Evolutionary conservation across 2,888 invertebrate species (phyloP).

Genomic region (Lithosia quadra): DNA sequence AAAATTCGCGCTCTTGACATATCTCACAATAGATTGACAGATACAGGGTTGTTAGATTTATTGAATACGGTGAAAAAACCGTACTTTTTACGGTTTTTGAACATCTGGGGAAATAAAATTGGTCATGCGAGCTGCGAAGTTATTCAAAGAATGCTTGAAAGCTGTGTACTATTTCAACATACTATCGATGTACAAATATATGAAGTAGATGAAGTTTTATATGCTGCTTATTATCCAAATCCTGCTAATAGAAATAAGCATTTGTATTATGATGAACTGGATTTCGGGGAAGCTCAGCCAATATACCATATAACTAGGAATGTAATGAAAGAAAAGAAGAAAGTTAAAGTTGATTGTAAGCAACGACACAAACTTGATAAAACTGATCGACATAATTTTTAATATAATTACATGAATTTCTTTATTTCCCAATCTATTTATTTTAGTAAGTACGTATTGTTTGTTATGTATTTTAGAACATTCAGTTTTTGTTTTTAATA

Average conservation of each 20-base stretch:
- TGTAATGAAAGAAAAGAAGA: constrained; percentile 56
- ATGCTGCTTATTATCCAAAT: constrained; percentile 77
- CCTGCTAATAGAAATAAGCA: constrained; percentile 83
- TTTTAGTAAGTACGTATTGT: neutral
- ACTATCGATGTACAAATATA: constrained; percentile 75
- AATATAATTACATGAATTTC: constrained; percentile 22
- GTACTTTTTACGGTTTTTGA: constrained; percentile 70
- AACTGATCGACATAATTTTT: constrained; percentile 63
- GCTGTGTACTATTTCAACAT: constrained; percentile 72
- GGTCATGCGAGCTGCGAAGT: constrained; percentile 74
- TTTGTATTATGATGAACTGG: constrained; percentile 84
- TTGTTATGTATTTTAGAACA: neutral
- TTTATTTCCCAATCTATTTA: neutral
- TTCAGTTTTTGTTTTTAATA: neutral
- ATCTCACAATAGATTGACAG: constrained; percentile 84
- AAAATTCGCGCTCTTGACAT: constrained; percentile 87
- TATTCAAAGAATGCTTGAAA: constrained; percentile 73
- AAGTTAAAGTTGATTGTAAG: constrained; percentile 71
- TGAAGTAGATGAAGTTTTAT: constrained; percentile 66
- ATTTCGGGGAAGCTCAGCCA: constrained; percentile 75
- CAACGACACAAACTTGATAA: constrained; percentile 72
- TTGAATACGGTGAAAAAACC: constrained; percentile 87
- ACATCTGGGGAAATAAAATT: constrained; percentile 78
- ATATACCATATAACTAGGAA: constrained; percentile 76
- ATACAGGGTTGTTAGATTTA: constrained; percentile 83